phyloP scores from a whole-genome alignment of 2,888 invertebrate species.

The Pachycephus smyrnensis region DNA sequence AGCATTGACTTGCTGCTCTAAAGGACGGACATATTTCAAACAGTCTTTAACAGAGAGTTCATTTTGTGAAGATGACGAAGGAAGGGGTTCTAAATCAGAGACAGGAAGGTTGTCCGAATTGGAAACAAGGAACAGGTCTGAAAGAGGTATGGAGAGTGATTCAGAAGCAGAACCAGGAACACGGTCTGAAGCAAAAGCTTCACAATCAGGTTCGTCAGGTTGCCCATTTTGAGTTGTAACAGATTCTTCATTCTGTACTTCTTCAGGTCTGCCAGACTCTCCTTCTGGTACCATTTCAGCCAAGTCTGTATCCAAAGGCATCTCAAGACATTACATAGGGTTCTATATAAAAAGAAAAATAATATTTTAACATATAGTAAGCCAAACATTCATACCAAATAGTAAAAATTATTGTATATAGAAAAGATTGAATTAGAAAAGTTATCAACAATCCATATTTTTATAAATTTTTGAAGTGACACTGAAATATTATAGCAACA shows the following conservation, averaged over 20 bases:
- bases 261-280: slow-evolving; percentile 38
- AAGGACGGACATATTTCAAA: slow-evolving; percentile 21
- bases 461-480: background rate
- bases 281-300: slow-evolving; percentile 45
- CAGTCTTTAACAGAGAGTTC: slow-evolving; percentile 23
- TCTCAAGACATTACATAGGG: slow-evolving; percentile 25
- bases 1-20: background rate
- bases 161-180: background rate
- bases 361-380: background rate
- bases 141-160: background rate
- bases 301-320: slow-evolving; percentile 53
- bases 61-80: background rate
- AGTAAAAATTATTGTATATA: slow-evolving; percentile 24
- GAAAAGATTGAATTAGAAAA: background rate
- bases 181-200: background rate
- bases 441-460: background rate
- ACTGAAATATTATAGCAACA: background rate
- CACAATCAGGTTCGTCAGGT: slow-evolving; percentile 2
- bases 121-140: background rate
- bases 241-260: slow-evolving; percentile 36
- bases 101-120: background rate
- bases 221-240: slow-evolving; percentile 30
- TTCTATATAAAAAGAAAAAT: background rate
- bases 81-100: background rate
- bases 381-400: slow-evolving; percentile 16